Conservation (phyloP, 1,140 invertebrate genomes). For the Eriocheir sinensis region DNA sequence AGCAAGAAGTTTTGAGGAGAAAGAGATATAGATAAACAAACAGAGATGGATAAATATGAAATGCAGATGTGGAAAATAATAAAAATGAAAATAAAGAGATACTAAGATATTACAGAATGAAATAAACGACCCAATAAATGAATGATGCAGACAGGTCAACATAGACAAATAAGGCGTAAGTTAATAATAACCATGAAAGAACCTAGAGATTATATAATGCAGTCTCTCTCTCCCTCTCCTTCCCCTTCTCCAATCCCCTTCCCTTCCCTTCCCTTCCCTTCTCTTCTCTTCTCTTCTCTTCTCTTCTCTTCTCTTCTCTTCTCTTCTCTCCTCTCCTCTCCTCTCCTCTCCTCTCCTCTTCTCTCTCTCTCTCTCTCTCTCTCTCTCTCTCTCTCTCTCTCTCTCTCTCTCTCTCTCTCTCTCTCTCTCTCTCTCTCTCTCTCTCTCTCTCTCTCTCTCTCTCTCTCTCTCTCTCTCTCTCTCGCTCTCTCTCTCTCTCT, state of each 20-base stretch:
- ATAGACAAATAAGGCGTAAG: no score
- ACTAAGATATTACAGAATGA: no score
- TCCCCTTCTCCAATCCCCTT: not conserved
- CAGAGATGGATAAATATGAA: not conserved
- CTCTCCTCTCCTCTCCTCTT: not conserved
- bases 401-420: not conserved
- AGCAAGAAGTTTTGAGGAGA: no score
- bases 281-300: not conserved
- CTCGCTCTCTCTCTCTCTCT: no score
- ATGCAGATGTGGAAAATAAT: no score
- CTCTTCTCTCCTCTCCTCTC: not conserved
- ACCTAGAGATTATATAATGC: not conserved
- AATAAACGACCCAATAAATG: no score
- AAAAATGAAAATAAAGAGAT: no score
- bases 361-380: not conserved
- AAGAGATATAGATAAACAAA: not conserved
- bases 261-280: not conserved
- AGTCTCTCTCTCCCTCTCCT: not conserved
- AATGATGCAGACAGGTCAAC: no score
- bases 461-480: not conserved
- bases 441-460: not conserved
- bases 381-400: not conserved
- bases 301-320: not conserved
- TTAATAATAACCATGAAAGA: no score
- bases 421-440: not conserved